These are phyloP conservation scores for Neodontobutis hainanensis DNA, from an alignment of 2,113 vertebrate species.

Conservation along the genomic window DNA sequence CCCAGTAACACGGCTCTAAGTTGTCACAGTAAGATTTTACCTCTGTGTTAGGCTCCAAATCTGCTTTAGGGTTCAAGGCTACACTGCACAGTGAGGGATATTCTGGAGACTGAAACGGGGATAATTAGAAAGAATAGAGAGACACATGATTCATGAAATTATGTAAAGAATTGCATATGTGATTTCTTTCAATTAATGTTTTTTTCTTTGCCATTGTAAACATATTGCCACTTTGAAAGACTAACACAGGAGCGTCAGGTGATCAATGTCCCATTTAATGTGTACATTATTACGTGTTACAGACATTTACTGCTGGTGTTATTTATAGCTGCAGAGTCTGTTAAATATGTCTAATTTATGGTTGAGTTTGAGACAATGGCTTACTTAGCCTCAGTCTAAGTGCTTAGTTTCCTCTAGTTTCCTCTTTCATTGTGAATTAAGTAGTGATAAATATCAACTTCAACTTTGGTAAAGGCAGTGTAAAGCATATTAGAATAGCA, in stretches of 20 bases:
- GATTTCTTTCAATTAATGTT: neutral
- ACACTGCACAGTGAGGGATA: slow-evolving; percentile 2
- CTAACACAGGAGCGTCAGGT: neutral
- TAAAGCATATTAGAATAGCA: neutral
- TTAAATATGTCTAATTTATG: slow-evolving; percentile 8
- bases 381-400: neutral
- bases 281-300: too few species aligned
- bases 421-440: neutral
- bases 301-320: neutral
- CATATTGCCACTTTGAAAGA: neutral
- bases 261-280: slow-evolving; percentile 6
- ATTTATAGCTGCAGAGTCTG: neutral
- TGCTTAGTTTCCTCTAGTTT: slow-evolving; percentile 3
- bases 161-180: neutral
- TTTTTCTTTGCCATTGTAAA: neutral
- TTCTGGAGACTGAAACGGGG: neutral
- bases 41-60: slow-evolving; percentile 1
- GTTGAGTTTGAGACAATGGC: neutral
- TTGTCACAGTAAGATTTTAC: slow-evolving; percentile 1
- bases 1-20: slow-evolving; percentile 7
- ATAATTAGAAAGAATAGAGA: slow-evolving; percentile 26
- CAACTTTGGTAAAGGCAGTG: neutral
- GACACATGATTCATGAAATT: slow-evolving; percentile 6
- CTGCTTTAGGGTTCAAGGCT: slow-evolving; percentile 3
- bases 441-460: neutral